phyloP scores from a whole-genome alignment of 2,113 vertebrate species.

The Hypanus sabinus region DNA sequence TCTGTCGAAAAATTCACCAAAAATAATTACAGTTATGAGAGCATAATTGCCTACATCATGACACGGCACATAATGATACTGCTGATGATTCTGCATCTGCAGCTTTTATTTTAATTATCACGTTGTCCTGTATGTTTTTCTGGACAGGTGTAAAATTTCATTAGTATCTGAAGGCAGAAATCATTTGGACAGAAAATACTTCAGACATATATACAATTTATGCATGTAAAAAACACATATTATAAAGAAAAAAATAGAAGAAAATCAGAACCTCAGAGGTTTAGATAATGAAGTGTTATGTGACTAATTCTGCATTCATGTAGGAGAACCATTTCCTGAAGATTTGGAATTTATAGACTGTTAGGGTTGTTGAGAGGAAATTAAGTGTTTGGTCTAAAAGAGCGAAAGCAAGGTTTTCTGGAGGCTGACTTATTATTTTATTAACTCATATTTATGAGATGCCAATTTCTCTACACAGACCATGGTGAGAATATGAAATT shows the following conservation, averaged over 20 bases:
- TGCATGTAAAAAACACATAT: not conserved
- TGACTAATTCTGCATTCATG: slow-evolving; percentile 32
- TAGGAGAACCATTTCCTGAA: slow-evolving; percentile 29
- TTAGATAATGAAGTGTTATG: slow-evolving; percentile 18
- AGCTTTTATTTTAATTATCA: not conserved
- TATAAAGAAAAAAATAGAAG: slow-evolving; percentile 10
- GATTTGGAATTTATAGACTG: slow-evolving; percentile 31
- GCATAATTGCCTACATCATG: no score
- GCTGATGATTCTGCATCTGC: no score
- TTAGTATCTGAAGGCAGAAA: not conserved
- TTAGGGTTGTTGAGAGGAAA: slow-evolving; percentile 31
- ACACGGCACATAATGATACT: no score
- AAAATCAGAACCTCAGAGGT: slow-evolving; percentile 22
- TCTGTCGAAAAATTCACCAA: no score
- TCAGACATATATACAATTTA: slow-evolving; percentile 18
- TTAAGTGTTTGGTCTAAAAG: slow-evolving; percentile 31
- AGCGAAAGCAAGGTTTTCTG: slow-evolving; percentile 3
- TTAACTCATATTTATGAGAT: not conserved
- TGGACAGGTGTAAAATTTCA: slow-evolving; percentile 7
- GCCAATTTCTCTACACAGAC: not conserved
- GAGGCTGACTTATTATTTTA: not conserved
- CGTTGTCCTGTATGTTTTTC: not conserved
- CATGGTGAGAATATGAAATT: not conserved
- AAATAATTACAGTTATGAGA: no score
- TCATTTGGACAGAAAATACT: not conserved